Evolutionary conservation across 1,140 invertebrate genomes (phyloP).

Genomic region (Camponotus vicinus): DNA sequence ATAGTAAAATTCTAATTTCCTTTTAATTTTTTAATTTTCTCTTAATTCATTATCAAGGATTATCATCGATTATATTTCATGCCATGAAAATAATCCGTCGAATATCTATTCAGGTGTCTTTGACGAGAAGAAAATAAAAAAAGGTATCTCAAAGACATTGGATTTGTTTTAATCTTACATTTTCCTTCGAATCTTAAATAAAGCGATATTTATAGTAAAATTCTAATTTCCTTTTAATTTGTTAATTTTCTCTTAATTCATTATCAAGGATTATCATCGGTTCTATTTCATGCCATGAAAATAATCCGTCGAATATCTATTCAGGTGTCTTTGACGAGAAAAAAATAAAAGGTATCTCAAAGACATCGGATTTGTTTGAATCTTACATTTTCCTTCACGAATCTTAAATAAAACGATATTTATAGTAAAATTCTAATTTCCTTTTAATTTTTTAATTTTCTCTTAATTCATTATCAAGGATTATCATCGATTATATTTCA

Average conservation of each 20-base stretch:
- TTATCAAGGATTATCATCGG: too few relatives aligned
- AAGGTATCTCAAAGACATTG: background rate
- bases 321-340: background rate
- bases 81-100: constrained; percentile 16
- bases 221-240: too few relatives aligned
- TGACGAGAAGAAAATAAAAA: background rate
- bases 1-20: too few relatives aligned
- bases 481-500: constrained; percentile 11
- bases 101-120: background rate
- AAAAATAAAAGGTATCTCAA: background rate
- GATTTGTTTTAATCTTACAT: background rate
- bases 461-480: too few relatives aligned
- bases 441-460: too few relatives aligned
- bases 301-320: constrained; percentile 24
- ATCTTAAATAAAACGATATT: too few relatives aligned
- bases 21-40: too few relatives aligned
- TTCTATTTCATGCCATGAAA: constrained; percentile 17
- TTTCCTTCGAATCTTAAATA: background rate
- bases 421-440: too few relatives aligned
- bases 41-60: too few relatives aligned
- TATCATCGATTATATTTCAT: background rate
- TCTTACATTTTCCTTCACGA: background rate
- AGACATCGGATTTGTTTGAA: background rate
- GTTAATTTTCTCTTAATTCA: too few relatives aligned
- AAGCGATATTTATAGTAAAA: background rate